These are phyloP conservation scores for Barnardius zonarius DNA, from an alignment of 2,113 vertebrate genomes.

Conservation along the genomic window DNA sequence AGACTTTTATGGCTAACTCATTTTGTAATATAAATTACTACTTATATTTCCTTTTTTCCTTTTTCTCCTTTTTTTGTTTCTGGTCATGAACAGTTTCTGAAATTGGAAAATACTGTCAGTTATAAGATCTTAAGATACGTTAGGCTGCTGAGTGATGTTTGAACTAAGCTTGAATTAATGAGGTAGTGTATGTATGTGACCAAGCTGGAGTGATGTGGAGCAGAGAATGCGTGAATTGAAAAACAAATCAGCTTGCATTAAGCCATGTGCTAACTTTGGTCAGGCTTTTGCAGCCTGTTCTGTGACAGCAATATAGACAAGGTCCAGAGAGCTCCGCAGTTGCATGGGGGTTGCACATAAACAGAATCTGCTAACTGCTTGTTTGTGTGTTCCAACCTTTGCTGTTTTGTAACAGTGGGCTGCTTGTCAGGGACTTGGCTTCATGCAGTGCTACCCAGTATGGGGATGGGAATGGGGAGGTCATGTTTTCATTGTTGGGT, in stretches of 20 bases:
- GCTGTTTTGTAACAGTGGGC: neutral
- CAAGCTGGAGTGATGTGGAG: neutral
- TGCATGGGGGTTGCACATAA: neutral
- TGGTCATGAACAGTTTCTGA: neutral
- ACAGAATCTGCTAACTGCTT: neutral
- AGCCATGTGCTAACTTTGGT: neutral
- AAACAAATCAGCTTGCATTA: neutral
- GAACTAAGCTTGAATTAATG: neutral
- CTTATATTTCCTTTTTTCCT: neutral
- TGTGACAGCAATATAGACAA: rapidly evolving
- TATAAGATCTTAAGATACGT: neutral
- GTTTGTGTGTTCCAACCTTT: neutral
- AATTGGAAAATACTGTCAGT: neutral
- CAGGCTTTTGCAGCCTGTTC: neutral
- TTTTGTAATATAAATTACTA: neutral
- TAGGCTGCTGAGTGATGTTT: neutral
- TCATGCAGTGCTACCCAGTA: neutral
- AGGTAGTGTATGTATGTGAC: neutral
- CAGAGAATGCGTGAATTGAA: neutral
- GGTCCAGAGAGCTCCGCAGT: neutral
- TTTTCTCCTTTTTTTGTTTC: neutral
- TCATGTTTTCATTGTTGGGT: neutral
- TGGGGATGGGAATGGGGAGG: neutral
- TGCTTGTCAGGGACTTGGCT: neutral
- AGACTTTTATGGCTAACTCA: neutral